Base-by-base conservation (phyloP, 35 echinoderm and acorn worm genomes). In the Ophioderma brevispina region DNA sequence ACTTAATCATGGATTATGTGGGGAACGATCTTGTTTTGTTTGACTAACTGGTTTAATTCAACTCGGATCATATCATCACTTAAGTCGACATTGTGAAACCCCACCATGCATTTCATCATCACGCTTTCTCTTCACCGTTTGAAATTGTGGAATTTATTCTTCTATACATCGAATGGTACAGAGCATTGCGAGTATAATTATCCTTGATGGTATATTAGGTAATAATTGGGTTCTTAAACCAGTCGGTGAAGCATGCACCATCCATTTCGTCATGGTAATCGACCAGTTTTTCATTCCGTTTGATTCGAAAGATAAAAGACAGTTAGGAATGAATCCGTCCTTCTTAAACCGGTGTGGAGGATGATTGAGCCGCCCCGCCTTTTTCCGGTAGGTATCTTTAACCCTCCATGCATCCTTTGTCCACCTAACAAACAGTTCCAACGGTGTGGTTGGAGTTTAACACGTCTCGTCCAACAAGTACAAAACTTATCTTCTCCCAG, bases 181-280 rank as follows among this genome's bases (percentile, higher is more conserved):
- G 41, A 17, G 59, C 59, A 70, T 70, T 70, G 23, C 59, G 1
- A 70, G 10, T 70, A 70, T 70, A 30, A 70, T 70, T 6, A 70
- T 1, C 15, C n/a, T 70, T 70, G 15, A 25, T 4, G 5, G 1
- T 13, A 70, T 70, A 70, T 70, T 70, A 13, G 59, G 59, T 25
- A 70, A 25, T 70, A 70, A 30, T 70, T 70, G n/a, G 59, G 59
- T 70, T 70, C n/a, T 70, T 70, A 30, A 70, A 70, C 59, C 59
- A 70, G 23, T 8, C n/a, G 10, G 4, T 70, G 59, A 70, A 70
- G 3, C 15, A 25, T 30, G 10, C 59, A 70, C 59, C 59, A 25
- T 70, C 59, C 59, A 70, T 70, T 25, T 70, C 59, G 15, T 70
- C 59, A 30, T 70, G 59, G 23, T 70, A 70, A 25, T 70, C 59